Conservation (phyloP, 2,888 invertebrate species). For the Antheraea assamensis region DNA sequence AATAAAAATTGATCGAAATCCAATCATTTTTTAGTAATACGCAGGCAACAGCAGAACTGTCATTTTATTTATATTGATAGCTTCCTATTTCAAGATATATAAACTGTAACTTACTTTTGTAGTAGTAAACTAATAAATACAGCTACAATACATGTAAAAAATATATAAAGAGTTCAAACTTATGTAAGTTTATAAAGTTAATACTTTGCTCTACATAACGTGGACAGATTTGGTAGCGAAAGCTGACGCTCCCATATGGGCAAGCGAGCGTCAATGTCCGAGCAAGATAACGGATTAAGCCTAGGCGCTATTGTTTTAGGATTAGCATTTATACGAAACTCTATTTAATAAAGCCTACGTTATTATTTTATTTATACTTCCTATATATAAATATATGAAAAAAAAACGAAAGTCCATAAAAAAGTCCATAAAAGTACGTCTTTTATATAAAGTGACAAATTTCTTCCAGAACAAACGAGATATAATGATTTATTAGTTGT, state of each 20-base stretch:
- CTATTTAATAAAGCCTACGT: neutral
- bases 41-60: no score
- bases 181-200: neutral
- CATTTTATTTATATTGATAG: neutral
- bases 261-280: neutral
- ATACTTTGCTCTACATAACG: neutral
- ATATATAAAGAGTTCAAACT: neutral
- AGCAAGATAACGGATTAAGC: slow-evolving; percentile 9
- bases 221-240: neutral
- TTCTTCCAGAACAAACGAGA: no score
- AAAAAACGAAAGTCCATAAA: neutral
- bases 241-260: neutral
- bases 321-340: neutral
- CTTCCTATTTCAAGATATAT: neutral
- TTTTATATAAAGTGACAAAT: no score
- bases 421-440: no score
- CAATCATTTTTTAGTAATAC: no score
- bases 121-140: neutral
- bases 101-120: neutral
- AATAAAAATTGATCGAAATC: no score
- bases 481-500: no score
- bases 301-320: slow-evolving; percentile 6
- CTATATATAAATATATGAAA: neutral
- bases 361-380: neutral
- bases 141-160: neutral